Evolutionary conservation across 2,113 vertebrate genomes (phyloP), one percentile per base, ranked within the genome.

Genomic region (Ploceus nigricollis): DNA sequence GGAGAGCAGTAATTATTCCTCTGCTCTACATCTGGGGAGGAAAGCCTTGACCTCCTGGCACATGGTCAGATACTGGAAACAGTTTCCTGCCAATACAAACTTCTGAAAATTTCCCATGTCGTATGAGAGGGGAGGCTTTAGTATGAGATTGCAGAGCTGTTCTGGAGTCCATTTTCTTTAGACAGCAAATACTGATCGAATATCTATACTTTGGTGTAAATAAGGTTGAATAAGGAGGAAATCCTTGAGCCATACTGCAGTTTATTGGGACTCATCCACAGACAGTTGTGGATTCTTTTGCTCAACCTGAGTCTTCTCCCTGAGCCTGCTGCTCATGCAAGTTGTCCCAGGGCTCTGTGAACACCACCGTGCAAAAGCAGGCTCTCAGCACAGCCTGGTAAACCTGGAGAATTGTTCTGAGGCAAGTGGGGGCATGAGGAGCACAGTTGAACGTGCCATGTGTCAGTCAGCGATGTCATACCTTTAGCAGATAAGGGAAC

Each of bases 21-120:
- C 71, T 19, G 56, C 60, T 91, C 40, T 94, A 54, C 57, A 30
- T 82, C 68, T 90, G 76, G 14, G 54, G 68, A 94, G 76, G 75
- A 77, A 83, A 92, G 60, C 85, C 68, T 85, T 90, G 95, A 83
- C 90, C 82, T 88, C 73, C 85, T 93, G 85, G 93, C 88, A 80
- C 69, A 50, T 18, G 51, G 75, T 72, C 78, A 77, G 75, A 80
- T 47, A 57, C 78, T 83, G 82, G 63, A 69, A 90, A 44, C 14
- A 28, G 30, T 61, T 66, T 47, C n/a, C 89, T 93, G 95, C 82
- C 94, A 93, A 92, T 73, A 65, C 39, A 93, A 91, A 96, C 64
- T 86, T 87, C 21, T 50, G 71, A 91, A 76, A 57, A 40, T 58
- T 85, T 85, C 82, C 71, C 64, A 70, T 86, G 82, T 95, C 2